Conservation (phyloP, 2,113 vertebrate species). For the Cercopithecus mona region DNA sequence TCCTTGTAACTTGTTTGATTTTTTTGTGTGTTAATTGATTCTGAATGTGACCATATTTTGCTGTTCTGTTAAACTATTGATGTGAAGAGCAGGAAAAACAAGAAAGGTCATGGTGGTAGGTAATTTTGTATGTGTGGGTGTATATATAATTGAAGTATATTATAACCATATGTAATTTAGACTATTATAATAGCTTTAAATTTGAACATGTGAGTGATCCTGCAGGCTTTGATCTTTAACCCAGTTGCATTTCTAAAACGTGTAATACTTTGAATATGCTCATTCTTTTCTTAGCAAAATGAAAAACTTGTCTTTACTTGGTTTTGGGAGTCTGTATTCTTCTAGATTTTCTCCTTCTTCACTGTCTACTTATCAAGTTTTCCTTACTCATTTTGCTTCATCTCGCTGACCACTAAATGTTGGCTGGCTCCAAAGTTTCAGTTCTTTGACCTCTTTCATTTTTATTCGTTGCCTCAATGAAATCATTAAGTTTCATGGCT, state of each 20-base stretch:
- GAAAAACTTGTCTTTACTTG: neutral
- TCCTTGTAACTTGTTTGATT: slow-evolving; percentile 5
- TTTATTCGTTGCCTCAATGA: neutral
- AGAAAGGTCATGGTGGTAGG: neutral
- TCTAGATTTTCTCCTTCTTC: neutral
- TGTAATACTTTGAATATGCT: neutral
- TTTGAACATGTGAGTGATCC: neutral
- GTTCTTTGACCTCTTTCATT: neutral
- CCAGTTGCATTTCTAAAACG: neutral
- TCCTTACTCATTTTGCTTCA: neutral
- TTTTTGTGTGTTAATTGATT: neutral
- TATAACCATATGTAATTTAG: neutral
- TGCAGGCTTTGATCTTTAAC: neutral
- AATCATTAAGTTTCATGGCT: neutral
- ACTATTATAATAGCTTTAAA: neutral
- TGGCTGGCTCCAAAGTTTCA: neutral
- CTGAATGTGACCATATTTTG: neutral
- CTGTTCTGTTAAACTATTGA: neutral
- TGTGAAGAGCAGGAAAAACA: neutral
- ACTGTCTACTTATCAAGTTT: neutral
- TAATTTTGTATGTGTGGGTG: neutral
- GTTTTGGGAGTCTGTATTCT: neutral
- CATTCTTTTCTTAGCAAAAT: neutral
- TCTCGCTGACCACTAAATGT: neutral
- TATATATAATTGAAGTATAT: neutral